These are phyloP conservation scores for Saguinus imperator DNA, from an alignment of 2,113 vertebrate genomes.

Conservation along the genomic window DNA sequence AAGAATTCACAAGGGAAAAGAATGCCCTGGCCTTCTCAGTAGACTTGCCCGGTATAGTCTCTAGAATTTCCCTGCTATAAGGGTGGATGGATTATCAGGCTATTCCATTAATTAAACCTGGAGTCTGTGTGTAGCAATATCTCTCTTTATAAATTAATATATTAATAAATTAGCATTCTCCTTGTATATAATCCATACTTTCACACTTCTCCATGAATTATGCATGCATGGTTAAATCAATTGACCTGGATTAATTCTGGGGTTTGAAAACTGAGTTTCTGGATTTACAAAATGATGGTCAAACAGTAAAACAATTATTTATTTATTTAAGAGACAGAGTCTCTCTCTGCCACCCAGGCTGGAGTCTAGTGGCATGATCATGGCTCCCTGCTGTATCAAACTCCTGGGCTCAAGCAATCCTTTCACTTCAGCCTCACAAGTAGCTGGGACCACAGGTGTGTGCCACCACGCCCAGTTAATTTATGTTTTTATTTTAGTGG, in stretches of 20 bases:
- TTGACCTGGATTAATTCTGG: background rate
- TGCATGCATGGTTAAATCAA: background rate
- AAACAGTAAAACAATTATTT: background rate
- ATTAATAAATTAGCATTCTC: background rate
- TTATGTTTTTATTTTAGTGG: no score
- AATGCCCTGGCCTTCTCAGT: background rate
- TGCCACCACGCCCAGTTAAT: no score
- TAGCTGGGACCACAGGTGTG: no score
- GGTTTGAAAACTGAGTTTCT: background rate
- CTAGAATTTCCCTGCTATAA: background rate
- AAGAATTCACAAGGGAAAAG: background rate
- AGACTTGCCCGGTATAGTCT: background rate
- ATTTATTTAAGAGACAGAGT: no score
- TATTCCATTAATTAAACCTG: background rate
- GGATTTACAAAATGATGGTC: background rate
- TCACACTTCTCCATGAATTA: background rate
- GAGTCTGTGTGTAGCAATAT: background rate
- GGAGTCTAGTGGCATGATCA: no score
- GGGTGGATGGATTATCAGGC: background rate
- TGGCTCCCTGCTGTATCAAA: no score
- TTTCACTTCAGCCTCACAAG: no score
- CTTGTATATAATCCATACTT: background rate
- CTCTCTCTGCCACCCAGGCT: no score
- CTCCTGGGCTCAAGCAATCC: no score
- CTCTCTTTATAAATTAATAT: slow-evolving; percentile 1